Base-by-base conservation (phyloP, 2,797 vertebrate species). In the Acrossocheilus wenchowensis region DNA sequence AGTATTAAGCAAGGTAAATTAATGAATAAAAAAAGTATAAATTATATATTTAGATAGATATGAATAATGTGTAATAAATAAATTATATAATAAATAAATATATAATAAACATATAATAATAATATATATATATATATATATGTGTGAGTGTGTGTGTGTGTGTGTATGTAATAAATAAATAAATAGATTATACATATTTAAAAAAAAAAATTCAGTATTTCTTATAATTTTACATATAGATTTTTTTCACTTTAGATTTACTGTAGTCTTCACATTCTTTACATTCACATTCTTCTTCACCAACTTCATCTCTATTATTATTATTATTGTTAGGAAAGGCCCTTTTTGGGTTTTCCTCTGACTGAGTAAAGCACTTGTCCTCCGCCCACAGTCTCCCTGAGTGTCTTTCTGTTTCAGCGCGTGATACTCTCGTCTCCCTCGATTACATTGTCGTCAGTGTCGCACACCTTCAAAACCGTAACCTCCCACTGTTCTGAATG, bases 271-370 rank as follows among this genome's bases (percentile, higher is more conserved):
- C 30, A 66, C 62, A 23, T 57, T 57, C 54, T 36, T 15, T 43
- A 64, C 5, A 41, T 26, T 11, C 74, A 21, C 74, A 34, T 34
- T 80, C 9, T 34, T 39, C 19, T n/a, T 78, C 77, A 60, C 57
- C 54, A 17, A 7, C 15, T 69, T 50, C 17, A 5, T 45, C 54
- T 75, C 26, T 75, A 34, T 81, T 48, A 48, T 64, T 39, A 50
- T 84, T 78, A 3, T 57, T 79, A 11, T 85, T 72, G 52, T 60
- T 62, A 80, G 26, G 39, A 72, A 85, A 85, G 39, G 66, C 68
- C 66, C 78, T 52, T 41, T 9, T 48, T 72, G 84, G 87, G 84
- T 66, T 86, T 88, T 86, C 78, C 86, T 87, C 75, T 86, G 84
- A 86, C 84, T 84, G 62, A 77, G 52, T 78, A 81, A 50, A 74